A percentile compares a stretch with the other conserved stretches of the same genome.
Evolutionary conservation across 2,888 invertebrate species (phyloP).

Genomic region (Chironomus tentans): DNA sequence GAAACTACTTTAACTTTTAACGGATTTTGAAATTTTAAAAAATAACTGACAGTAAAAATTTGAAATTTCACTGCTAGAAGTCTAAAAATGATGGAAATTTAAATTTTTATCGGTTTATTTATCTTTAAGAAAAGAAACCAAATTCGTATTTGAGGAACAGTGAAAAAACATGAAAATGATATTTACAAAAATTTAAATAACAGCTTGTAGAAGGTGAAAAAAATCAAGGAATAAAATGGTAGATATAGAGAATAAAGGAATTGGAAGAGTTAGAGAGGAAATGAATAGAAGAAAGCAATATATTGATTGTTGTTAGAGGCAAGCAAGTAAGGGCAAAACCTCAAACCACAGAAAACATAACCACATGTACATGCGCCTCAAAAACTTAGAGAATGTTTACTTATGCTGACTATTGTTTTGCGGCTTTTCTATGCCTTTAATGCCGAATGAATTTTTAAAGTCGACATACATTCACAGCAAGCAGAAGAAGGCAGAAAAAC

Average conservation of each 20-base stretch:
- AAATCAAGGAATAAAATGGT: too few relatives aligned
- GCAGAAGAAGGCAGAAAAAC: neutral
- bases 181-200: too few relatives aligned
- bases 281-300: neutral
- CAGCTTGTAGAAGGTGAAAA: too few relatives aligned
- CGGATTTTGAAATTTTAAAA: too few relatives aligned
- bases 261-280: neutral
- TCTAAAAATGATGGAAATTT: too few relatives aligned
- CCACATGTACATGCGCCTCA: neutral
- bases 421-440: neutral
- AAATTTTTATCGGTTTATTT: too few relatives aligned
- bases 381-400: neutral
- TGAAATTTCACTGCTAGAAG: too few relatives aligned
- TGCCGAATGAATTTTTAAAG: neutral
- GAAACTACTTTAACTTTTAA: neutral
- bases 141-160: too few relatives aligned
- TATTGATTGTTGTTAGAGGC: neutral
- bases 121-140: too few relatives aligned
- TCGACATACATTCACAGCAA: neutral
- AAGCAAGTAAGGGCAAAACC: neutral
- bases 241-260: neutral
- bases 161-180: too few relatives aligned
- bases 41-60: too few relatives aligned
- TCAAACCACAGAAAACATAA: neutral
- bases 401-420: neutral